Evolutionary conservation across 2,113 vertebrate species (phyloP), one percentile per base, ranked within the genome.

Genomic region (Forbesichthys papilliferus): DNA sequence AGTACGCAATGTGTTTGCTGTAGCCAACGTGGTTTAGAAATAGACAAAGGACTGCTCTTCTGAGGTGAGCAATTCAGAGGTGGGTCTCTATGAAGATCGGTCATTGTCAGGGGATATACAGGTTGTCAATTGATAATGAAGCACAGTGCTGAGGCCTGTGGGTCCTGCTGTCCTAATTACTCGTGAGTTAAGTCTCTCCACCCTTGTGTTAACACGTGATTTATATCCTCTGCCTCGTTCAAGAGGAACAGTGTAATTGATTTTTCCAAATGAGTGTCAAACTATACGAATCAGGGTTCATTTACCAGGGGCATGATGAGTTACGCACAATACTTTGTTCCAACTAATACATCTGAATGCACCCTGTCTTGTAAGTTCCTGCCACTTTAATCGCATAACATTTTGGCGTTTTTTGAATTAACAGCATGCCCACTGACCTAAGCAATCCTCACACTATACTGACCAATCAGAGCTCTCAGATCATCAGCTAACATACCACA

Each of bases 191-290:
- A 90, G 90, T 89, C 93, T 95, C 86, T 81, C 94, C 93, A 94
- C 79, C 92, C 92, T 64, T 95, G 92, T 94, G 94, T 94, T 94
- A 96, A 93, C 93, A 93, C 91, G 95, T 95, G 95, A 98, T 98
- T 97, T 96, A 96, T 98, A 95, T 95, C 91, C 85, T 80, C 69
- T 91, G 86, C 85, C 87, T 93, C 91, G 86, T 92, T 95, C 92
- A 94, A 93, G 92, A 93, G 87, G 90, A 85, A 81, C 84, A 71
- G 81, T 94, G 93, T 95, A 98, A 96, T 96, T 96, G 96, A 92
- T 91, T 94, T 96, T 96, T 94, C 91, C 90, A 93, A 95, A 96
- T 93, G 88, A 94, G 90, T 92, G 92, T 94, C 94, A 94, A 94
- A 95, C 92, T 92, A 87, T 86, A 94, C 92, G 92, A 91, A 92